Percentiles rank a stretch among this genome's conserved stretches.
These are phyloP conservation scores for Hydrolagus affinis DNA, from an alignment of 2,113 vertebrate genomes.

Conservation along the genomic window DNA sequence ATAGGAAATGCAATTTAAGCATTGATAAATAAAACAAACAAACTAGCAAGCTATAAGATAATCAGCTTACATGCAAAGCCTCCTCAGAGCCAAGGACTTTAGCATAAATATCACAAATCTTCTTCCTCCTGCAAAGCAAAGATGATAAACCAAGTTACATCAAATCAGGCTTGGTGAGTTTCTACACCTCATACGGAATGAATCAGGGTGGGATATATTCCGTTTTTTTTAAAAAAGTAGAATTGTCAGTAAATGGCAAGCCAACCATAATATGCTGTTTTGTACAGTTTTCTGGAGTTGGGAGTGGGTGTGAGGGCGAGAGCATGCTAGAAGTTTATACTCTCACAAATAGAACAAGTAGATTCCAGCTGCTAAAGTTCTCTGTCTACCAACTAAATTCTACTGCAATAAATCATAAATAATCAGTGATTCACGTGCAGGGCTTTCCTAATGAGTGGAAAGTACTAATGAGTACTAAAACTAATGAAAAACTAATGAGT, in stretches of 20 bases:
- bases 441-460: neutral
- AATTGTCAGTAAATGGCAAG: no score
- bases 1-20: neutral
- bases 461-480: neutral
- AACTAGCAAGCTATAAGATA: neutral
- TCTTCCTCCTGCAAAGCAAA: slow-evolving; percentile 58
- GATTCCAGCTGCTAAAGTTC: neutral
- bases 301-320: no score
- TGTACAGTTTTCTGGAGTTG: neutral
- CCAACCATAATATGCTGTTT: neutral
- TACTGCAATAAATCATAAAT: slow-evolving; percentile 12
- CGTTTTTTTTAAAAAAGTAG: no score
- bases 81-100: slow-evolving; percentile 76
- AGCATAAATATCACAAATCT: slow-evolving; percentile 85
- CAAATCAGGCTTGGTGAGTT: no score
- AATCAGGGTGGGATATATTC: no score
- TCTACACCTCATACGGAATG: no score
- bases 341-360: neutral
- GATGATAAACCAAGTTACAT: neutral
- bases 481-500: slow-evolving; percentile 2
- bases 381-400: neutral
- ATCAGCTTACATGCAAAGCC: slow-evolving; percentile 76
- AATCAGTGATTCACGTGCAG: neutral
- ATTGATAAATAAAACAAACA: neutral
- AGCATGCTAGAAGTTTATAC: neutral